Evolutionary conservation across 1,140 invertebrate genomes (phyloP).

Genomic region (Wiebesia pumilae): DNA sequence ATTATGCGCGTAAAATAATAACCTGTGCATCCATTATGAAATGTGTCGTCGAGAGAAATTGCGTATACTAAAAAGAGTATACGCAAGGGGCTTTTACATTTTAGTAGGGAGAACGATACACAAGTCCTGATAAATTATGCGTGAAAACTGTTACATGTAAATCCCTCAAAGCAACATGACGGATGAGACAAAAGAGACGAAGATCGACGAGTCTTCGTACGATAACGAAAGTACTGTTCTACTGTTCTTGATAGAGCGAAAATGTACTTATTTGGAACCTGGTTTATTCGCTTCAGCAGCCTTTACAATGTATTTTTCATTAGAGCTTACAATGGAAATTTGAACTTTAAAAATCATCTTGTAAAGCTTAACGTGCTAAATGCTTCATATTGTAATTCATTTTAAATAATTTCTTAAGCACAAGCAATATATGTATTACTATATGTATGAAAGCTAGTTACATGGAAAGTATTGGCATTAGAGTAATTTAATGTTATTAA

Average conservation of each 20-base stretch:
- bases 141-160: slow-evolving; percentile 70
- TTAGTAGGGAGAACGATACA: background rate
- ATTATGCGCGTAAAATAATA: slow-evolving; percentile 75
- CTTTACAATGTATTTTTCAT: background rate
- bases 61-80: background rate
- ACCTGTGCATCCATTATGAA: slow-evolving; percentile 73
- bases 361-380: too few relatives aligned
- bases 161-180: slow-evolving; percentile 63
- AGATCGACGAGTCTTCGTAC: background rate
- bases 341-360: background rate
- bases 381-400: too few relatives aligned
- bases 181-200: slow-evolving; percentile 47
- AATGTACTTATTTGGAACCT: background rate
- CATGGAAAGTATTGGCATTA: too few relatives aligned
- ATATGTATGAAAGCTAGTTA: too few relatives aligned
- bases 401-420: too few relatives aligned
- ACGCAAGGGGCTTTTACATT: slow-evolving; percentile 4
- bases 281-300: background rate
- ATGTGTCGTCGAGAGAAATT: background rate
- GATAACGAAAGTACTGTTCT: background rate
- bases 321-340: background rate
- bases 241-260: background rate
- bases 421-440: too few relatives aligned
- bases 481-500: too few relatives aligned
- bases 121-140: slow-evolving; percentile 66